These are phyloP conservation scores for Echinometra lucunter DNA, from an alignment of 53 echinoderm and acorn worm genomes.

Conservation along the genomic window DNA sequence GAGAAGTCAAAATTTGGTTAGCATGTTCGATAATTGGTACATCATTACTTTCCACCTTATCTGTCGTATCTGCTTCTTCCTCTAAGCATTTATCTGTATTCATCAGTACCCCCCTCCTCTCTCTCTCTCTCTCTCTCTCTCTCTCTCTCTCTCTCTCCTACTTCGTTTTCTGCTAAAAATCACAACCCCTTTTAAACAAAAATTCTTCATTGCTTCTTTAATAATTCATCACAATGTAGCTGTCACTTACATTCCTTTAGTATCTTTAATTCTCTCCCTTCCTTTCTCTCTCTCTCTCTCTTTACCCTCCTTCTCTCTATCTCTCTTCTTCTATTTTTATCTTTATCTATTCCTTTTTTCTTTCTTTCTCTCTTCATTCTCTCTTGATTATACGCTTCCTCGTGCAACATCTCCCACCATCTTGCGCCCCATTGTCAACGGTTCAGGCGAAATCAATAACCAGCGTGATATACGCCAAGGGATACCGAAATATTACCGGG, in stretches of 20 bases:
- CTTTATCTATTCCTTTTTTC: not conserved
- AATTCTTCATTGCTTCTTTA: no score
- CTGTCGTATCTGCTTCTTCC: not conserved
- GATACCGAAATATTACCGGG: conserved; percentile 44
- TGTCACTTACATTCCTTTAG: not conserved
- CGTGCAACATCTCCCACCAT: not conserved
- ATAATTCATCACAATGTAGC: no score
- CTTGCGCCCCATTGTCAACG: not conserved
- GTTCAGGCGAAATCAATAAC: conserved; percentile 48
- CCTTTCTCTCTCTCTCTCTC: not conserved
- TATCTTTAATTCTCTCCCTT: not conserved
- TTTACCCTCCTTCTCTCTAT: not conserved
- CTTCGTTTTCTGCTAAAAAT: not conserved
- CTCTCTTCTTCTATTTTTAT: not conserved
- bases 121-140: not conserved
- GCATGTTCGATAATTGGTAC: not conserved
- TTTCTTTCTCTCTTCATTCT: not conserved
- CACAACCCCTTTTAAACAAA: no score
- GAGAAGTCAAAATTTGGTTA: not conserved
- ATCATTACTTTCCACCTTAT: no score
- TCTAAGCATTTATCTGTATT: not conserved
- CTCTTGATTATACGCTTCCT: no score
- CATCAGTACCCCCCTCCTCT: not conserved
- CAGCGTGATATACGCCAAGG: conserved; percentile 15
- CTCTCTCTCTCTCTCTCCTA: conserved; percentile 20